Evolutionary conservation across 2,113 vertebrate species (phyloP), one percentile per base, ranked within the genome.

Genomic region (Lasiurus cinereus): DNA sequence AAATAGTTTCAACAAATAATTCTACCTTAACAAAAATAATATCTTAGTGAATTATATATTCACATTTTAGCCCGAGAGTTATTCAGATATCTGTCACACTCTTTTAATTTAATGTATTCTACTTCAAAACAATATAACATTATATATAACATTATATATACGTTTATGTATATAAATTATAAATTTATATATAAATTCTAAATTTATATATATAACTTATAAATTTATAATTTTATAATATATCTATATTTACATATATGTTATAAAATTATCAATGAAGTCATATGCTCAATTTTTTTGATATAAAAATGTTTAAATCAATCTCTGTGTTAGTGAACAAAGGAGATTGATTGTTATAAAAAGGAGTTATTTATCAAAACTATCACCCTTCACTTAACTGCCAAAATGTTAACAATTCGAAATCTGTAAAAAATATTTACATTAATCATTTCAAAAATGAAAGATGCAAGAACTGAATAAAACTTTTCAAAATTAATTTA

Each of bases 301-400:
- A 52, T 31, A 39, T 31, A 69, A 80, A 76, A 83, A 59, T 29
- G 18, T 46, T 83, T 29, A 50, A 15, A 33, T 92, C 76, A 77
- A 18, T 54, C 24, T 62, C 22, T 62, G 79, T 54, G n/a, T 50
- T 72, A 39, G 59, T 82, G 59, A 92, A 70, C 21, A 78, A 21
- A 36, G 13, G 77, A 88, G 77, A 85, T 2, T 43, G 48, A 94
- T 14, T 83, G 15, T 78, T 88, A 27, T 21, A 90, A 84, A 90
- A 8, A 69, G 27, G 43, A 90, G 46, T 24, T 84, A 92, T 50
- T 83, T 66, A 90, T 82, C 36, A 93, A 85, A 95, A 70, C 12
- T 11, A 36, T 54, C 82, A 85, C 27, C n/a, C n/a, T 59, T 86
- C 13, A 90, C 64, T 77, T 93, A 92, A 73, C 48, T 83, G 27